Base-by-base conservation (phyloP, 92 coral and sea anemone species). In the Nematostella vectensis region DNA sequence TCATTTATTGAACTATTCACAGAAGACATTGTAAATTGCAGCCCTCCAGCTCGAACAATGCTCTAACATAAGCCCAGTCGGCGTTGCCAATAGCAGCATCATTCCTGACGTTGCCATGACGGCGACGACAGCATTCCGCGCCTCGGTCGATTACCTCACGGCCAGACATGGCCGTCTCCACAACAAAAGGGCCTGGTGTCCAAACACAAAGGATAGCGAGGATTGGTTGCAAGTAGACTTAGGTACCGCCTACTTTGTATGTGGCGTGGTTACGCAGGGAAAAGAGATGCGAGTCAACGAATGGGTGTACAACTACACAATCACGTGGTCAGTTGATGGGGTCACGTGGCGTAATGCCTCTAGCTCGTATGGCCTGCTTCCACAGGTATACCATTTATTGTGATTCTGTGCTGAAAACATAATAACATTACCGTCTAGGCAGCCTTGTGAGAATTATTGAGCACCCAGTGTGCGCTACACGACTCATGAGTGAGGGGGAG, bases 241-340 rank as follows among this genome's bases (percentile, higher is more conserved):
- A 50, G 82, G 82, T 8, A 53, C 51, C 40, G 24, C 39, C 16
- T 71, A 74, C 58, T 28, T 33, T 31, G 52, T 81, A 18, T 74
- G 78, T 54, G 88, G 88, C 42, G 66, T 81, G 38, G 82, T 80
- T 28, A 81, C 78, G 8, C 88, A 75, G 50, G 88, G 88, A 17
- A 69, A 74, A 48, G 59, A 26, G 25, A 29, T 53, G 29, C 21
- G 76, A 13, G 40, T 45, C 11, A 30, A 58, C 22, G 76, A 69
- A 27, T 81, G 76, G 63, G 65, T 76, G 29, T 63, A 66, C 3
- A 75, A 52, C 23, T 81, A 63, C 45, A 69, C 66, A 2, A 40
- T 81, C n/a, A 47, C 54, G 20, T 58, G 62, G 31, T 74, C 78
- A 28, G 42, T 21, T 31, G 66, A 75, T 49, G 73, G 68, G 8